Percentiles rank a stretch among this genome's conserved stretches.
phyloP scores from a whole-genome alignment of 2,888 invertebrate species.

The Mamestra brassicae region DNA sequence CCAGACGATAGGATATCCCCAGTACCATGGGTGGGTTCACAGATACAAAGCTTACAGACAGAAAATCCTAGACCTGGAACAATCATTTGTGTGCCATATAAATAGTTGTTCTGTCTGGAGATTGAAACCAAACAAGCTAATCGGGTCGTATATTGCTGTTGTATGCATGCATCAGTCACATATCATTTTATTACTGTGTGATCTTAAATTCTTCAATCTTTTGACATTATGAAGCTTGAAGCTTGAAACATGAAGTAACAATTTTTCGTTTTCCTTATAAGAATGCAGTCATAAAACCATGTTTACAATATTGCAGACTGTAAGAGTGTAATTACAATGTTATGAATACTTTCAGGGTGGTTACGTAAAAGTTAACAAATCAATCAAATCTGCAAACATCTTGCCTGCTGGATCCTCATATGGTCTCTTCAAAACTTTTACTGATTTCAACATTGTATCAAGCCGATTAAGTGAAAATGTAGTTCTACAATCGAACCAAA shows the following conservation, averaged over 20 bases:
- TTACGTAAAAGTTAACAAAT: constrained; percentile 92
- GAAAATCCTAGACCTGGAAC: constrained; percentile 6
- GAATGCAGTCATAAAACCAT: constrained; percentile 42
- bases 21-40: constrained; percentile 43
- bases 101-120: constrained; percentile 22
- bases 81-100: constrained; percentile 25
- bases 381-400: constrained; percentile 93
- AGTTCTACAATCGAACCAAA: constrained; percentile 84
- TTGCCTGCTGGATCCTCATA: constrained; percentile 94
- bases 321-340: constrained; percentile 7
- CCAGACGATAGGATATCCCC: constrained; percentile 33
- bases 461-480: constrained; percentile 92
- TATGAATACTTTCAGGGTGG: constrained; percentile 90
- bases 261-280: constrained; percentile 15
- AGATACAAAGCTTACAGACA: constrained; percentile 15
- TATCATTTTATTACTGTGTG: constrained; percentile 23
- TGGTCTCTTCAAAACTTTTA: constrained; percentile 94
- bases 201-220: constrained; percentile 22
- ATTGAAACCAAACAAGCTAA: constrained; percentile 48
- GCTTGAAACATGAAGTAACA: background rate
- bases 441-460: constrained; percentile 93
- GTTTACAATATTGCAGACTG: background rate
- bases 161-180: constrained; percentile 41
- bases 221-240: constrained; percentile 14
- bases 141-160: constrained; percentile 44